These are phyloP conservation scores for Gyrodactylus salaris DNA, from an alignment of 1,140 invertebrate species.

Conservation along the genomic window DNA sequence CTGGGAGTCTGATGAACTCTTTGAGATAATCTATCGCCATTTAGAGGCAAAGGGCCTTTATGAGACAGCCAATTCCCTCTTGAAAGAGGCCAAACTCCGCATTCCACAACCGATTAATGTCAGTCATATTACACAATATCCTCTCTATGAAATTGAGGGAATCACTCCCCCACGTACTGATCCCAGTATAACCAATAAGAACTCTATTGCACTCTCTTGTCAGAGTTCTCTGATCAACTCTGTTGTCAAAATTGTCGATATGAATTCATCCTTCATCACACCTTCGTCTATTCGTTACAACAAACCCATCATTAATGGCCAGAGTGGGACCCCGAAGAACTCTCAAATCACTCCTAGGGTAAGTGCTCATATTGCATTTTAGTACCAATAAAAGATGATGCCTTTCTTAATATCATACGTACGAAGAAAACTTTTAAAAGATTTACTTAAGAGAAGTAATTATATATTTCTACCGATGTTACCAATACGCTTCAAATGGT, in stretches of 20 bases:
- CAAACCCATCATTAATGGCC: not conserved
- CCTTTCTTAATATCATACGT: no score
- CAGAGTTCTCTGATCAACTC: not conserved
- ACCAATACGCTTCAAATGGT: no score
- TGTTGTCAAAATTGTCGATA: not conserved
- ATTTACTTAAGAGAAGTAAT: no score
- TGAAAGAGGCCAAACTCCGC: slow-evolving; percentile 36
- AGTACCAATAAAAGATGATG: no score
- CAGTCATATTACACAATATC: not conserved
- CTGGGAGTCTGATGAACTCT: slow-evolving; percentile 58
- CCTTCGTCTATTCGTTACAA: not conserved
- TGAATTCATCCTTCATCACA: not conserved
- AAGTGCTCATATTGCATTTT: no score
- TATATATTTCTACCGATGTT: no score
- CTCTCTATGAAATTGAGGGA: slow-evolving; percentile 7
- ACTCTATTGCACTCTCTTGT: no score
- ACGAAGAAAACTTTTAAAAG: no score
- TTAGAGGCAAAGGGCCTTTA: slow-evolving; percentile 33
- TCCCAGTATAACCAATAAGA: not conserved
- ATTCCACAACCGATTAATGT: slow-evolving; percentile 9
- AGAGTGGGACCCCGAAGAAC: not conserved
- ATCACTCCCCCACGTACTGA: slow-evolving; percentile 9
- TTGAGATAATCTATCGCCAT: slow-evolving; percentile 63
- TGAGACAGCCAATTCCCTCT: slow-evolving; percentile 34
- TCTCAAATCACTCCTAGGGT: not conserved